Conservation (phyloP, 30 jellyfish, hydroid and myxozoan genomes). For the Rhopilema esculentum region DNA sequence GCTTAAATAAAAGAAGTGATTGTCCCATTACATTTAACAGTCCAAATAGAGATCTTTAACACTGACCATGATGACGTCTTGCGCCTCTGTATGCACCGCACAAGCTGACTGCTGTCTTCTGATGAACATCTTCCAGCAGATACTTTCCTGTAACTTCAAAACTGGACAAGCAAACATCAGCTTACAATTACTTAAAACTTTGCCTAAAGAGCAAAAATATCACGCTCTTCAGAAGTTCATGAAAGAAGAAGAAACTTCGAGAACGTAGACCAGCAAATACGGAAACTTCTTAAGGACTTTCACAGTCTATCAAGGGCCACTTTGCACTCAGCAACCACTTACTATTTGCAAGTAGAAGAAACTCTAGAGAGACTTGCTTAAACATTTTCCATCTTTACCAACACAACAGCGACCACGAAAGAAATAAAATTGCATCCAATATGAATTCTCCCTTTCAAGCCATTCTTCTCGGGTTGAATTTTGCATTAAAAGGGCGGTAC, state of each 20-base stretch:
- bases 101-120: background rate
- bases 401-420: background rate
- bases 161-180: conserved; percentile 70
- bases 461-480: background rate
- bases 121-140: background rate
- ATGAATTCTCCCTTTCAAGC: background rate
- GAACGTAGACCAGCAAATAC: conserved; percentile 32
- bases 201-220: conserved; percentile 36
- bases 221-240: conserved; percentile 58
- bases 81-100: background rate
- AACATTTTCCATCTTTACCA: conserved; percentile 11
- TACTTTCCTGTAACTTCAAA: conserved; percentile 73
- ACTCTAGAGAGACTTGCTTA: background rate
- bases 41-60: background rate
- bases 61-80: background rate
- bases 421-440: background rate
- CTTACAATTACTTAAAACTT: conserved; percentile 30
- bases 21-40: background rate
- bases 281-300: background rate
- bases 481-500: background rate
- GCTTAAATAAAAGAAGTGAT: background rate
- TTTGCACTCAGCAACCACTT: background rate
- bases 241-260: conserved; percentile 34
- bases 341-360: background rate
- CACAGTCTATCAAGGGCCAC: background rate